Evolutionary conservation across 2,797 vertebrate genomes (phyloP).

Genomic region (Hirundo rustica): DNA sequence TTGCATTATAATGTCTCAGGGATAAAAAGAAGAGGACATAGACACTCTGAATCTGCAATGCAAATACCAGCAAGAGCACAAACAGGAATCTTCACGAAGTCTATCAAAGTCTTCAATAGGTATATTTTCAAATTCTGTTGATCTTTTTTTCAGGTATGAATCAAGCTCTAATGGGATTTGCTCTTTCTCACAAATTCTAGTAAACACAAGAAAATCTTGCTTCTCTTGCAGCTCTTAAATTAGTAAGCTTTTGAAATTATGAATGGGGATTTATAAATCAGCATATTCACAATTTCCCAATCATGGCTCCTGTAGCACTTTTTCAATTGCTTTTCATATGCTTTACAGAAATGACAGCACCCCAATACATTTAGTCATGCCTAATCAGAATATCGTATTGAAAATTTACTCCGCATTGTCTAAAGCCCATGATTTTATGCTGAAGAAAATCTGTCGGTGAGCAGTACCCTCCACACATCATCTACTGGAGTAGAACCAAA

Average conservation of each 20-base stretch:
- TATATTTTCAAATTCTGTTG: constrained; percentile 37
- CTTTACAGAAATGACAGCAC: constrained; percentile 3
- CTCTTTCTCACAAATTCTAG: constrained; percentile 48
- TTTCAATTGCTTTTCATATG: constrained; percentile 11
- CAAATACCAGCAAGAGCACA: constrained; percentile 62
- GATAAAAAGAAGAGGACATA: constrained; percentile 62
- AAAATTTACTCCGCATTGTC: constrained; percentile 14
- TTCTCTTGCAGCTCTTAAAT: constrained; percentile 56
- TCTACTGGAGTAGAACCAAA: constrained; percentile 15
- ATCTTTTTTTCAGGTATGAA: constrained; percentile 60
- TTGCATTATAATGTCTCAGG: constrained; percentile 69
- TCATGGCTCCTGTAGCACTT: constrained; percentile 32
- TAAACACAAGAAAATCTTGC: constrained; percentile 46
- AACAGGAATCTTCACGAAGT: constrained; percentile 60
- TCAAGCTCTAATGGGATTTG: constrained; percentile 47
- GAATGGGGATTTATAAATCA: constrained; percentile 45
- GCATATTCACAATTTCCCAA: constrained; percentile 62
- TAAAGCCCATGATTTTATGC: neutral
- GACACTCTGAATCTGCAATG: constrained; percentile 70
- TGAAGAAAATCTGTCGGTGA: constrained; percentile 4
- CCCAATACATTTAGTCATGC: neutral
- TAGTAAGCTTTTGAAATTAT: constrained; percentile 21
- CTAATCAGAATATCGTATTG: neutral
- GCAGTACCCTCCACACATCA: neutral
- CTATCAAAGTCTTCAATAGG: constrained; percentile 48